A percentile compares a stretch with the other conserved stretches of the same genome.
Conservation (phyloP, 2,888 invertebrate genomes). For the Gastrophysa polygoni region DNA sequence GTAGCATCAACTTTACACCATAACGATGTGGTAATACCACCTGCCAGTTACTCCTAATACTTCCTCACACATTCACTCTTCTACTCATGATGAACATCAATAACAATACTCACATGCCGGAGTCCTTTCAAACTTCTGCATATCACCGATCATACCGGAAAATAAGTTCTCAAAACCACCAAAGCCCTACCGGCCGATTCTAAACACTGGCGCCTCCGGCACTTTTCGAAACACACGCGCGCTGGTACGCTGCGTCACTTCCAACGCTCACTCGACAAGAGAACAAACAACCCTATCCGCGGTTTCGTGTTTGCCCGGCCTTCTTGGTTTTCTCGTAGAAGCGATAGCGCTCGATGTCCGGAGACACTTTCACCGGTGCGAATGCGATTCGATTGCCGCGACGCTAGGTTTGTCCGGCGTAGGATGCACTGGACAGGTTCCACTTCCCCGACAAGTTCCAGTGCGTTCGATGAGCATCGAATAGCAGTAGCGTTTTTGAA, state of each 20-base stretch:
- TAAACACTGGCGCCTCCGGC: conserved; percentile 3
- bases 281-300: background rate
- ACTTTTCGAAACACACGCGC: conserved; percentile 8
- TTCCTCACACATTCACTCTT: too few relatives aligned
- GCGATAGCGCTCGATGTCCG: background rate
- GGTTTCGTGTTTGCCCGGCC: background rate
- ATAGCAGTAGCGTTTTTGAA: too few relatives aligned
- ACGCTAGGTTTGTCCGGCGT: background rate
- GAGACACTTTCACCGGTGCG: background rate
- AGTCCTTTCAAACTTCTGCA: background rate
- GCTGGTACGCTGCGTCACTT: background rate
- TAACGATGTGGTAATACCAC: too few relatives aligned
- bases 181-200: background rate
- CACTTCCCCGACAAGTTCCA: background rate
- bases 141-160: background rate
- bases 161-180: background rate
- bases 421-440: conserved; percentile 16
- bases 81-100: too few relatives aligned
- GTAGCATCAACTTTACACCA: too few relatives aligned
- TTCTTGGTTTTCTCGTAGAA: background rate
- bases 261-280: background rate
- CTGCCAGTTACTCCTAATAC: too few relatives aligned
- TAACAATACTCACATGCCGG: background rate
- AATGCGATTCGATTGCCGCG: conserved; percentile 1
- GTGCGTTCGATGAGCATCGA: too few relatives aligned